These are phyloP conservation scores for Neosilurus hyrtlii DNA, from an alignment of 2,797 vertebrate species.

Conservation along the genomic window DNA sequence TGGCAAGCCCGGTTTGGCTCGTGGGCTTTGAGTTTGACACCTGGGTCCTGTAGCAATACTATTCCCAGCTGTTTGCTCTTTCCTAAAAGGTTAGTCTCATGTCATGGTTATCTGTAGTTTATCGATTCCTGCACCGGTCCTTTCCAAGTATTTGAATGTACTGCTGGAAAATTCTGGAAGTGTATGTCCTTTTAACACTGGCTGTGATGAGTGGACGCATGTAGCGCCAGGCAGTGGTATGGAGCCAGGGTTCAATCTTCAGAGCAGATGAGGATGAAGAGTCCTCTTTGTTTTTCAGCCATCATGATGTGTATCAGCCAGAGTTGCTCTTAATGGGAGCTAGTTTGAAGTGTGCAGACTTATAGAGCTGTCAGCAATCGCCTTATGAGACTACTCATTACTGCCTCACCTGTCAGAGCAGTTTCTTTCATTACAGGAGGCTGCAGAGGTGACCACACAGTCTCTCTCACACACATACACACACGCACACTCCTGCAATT, in stretches of 20 bases:
- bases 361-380: slow-evolving; percentile 54
- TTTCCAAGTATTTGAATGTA: not conserved
- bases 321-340: slow-evolving; percentile 40
- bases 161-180: slow-evolving; percentile 1
- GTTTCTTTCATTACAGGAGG: slow-evolving; percentile 53
- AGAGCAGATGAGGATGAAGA: slow-evolving; percentile 19
- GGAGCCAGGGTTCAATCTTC: not conserved
- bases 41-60: too few species aligned
- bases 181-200: slow-evolving; percentile 22
- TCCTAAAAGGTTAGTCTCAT: not conserved
- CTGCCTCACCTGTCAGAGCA: slow-evolving; percentile 53
- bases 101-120: not conserved
- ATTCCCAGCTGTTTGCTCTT: not conserved
- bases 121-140: not conserved
- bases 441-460: slow-evolving; percentile 32
- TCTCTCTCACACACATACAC: not conserved
- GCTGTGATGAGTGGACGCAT: slow-evolving; percentile 24
- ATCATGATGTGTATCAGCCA: slow-evolving; percentile 34
- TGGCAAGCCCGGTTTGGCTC: too few species aligned
- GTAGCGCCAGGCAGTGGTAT: slow-evolving; percentile 6
- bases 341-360: slow-evolving; percentile 45
- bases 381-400: slow-evolving; percentile 57
- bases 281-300: slow-evolving; percentile 39
- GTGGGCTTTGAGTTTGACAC: too few species aligned
- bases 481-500: slow-evolving; percentile 19